Evolutionary conservation across 2,113 vertebrate genomes (phyloP).

Genomic region (Lycocorax pyrrhopterus): DNA sequence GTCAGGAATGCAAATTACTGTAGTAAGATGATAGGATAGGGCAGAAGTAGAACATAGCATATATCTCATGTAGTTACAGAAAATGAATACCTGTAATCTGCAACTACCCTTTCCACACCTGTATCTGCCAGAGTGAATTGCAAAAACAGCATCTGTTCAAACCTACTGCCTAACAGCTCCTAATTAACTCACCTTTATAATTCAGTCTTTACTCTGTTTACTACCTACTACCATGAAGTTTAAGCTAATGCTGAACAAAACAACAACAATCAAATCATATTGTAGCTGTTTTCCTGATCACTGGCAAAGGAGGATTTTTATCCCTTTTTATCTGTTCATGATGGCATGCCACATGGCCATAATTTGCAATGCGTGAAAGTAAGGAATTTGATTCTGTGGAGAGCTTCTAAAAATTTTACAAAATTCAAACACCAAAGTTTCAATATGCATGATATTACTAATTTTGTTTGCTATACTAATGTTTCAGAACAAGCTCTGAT

Average conservation of each 20-base stretch:
- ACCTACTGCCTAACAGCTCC: background rate
- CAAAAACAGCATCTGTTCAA: background rate
- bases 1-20: conserved; percentile 23
- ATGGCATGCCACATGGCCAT: background rate
- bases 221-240: background rate
- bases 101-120: background rate
- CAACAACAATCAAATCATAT: background rate
- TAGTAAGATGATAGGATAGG: background rate
- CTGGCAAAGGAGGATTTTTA: background rate
- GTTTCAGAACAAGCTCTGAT: background rate
- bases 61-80: background rate
- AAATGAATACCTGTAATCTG: background rate
- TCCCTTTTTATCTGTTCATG: background rate
- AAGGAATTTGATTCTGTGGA: background rate
- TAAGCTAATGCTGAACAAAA: background rate
- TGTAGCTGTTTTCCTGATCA: background rate
- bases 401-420: background rate
- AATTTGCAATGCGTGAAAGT: background rate
- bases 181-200: background rate
- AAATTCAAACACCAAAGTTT: background rate
- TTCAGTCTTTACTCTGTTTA: background rate
- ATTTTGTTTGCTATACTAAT: background rate
- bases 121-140: background rate
- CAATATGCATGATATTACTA: background rate
- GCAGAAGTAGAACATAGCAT: background rate